Evolutionary conservation across 2,113 vertebrate genomes (phyloP).

Genomic region (Microtus richardsoni): DNA sequence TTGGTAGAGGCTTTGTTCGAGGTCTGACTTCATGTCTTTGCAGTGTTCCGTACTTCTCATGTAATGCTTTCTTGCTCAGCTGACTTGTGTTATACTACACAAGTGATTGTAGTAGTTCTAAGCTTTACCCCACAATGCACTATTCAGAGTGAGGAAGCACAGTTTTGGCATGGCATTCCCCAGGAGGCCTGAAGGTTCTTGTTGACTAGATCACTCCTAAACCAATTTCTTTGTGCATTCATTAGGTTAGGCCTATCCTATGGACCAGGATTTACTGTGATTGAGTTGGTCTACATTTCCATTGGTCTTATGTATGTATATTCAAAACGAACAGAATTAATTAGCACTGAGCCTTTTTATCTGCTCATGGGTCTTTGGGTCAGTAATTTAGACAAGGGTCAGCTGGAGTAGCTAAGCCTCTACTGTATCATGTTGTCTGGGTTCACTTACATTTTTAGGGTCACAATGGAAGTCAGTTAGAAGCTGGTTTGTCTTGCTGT

Average conservation of each 20-base stretch:
- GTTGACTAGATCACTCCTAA: background rate
- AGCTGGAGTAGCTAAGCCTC: background rate
- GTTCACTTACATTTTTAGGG: background rate
- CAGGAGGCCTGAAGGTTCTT: background rate
- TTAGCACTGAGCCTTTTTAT: background rate
- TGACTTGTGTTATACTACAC: background rate
- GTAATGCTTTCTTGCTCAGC: background rate
- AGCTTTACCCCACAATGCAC: background rate
- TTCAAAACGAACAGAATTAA: background rate
- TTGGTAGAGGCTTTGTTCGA: background rate
- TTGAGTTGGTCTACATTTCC: background rate
- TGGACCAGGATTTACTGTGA: background rate
- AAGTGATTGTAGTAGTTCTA: background rate
- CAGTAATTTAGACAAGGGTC: background rate
- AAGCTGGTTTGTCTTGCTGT: background rate
- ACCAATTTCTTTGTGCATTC: background rate
- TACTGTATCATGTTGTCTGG: background rate
- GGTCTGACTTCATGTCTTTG: background rate
- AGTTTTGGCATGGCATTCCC: background rate
- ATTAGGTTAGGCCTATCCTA: background rate
- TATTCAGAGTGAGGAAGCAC: background rate
- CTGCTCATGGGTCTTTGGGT: background rate
- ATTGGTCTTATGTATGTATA: background rate
- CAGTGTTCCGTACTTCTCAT: background rate
- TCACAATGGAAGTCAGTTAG: background rate